A percentile compares a stretch with the other conserved stretches of the same genome.
These are phyloP conservation scores for Hyposoter didymator DNA, from an alignment of 2,888 invertebrate genomes.

Conservation along the genomic window DNA sequence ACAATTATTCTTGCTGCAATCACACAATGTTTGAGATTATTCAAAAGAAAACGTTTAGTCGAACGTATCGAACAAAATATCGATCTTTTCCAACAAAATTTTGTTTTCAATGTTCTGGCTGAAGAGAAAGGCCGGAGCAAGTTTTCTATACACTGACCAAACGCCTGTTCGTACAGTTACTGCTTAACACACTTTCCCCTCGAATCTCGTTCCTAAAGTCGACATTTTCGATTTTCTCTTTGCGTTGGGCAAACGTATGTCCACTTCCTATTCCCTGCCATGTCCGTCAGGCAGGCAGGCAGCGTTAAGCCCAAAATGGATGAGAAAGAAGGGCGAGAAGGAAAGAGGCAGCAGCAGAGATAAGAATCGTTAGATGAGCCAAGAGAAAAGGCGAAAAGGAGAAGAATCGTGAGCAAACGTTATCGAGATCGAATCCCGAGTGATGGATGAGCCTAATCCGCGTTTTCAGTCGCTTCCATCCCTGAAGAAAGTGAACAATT, in stretches of 20 bases:
- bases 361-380: slow-evolving; percentile 74
- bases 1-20: too few relatives aligned
- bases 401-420: slow-evolving; percentile 58
- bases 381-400: slow-evolving; percentile 39
- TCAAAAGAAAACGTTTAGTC: too few relatives aligned
- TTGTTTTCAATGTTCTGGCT: too few relatives aligned
- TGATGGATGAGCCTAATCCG: slow-evolving; percentile 81
- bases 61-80: too few relatives aligned
- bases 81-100: too few relatives aligned
- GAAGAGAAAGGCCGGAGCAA: too few relatives aligned
- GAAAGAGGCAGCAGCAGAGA: slow-evolving; percentile 67
- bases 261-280: slow-evolving; percentile 13
- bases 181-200: slow-evolving; percentile 10
- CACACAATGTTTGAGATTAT: too few relatives aligned
- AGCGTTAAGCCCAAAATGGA: slow-evolving; percentile 42
- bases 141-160: too few relatives aligned
- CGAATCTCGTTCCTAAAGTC: slow-evolving; percentile 13
- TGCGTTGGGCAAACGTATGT: slow-evolving; percentile 28
- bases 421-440: slow-evolving; percentile 79
- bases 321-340: slow-evolving; percentile 3
- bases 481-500: slow-evolving; percentile 45
- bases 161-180: background rate
- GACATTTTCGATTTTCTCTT: slow-evolving; percentile 12
- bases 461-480: slow-evolving; percentile 55
- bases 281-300: slow-evolving; percentile 41